Percentiles rank a stretch among this genome's conserved stretches.
These are phyloP conservation scores for Oxyura jamaicensis DNA, from an alignment of 2,113 vertebrate species.

Conservation along the genomic window DNA sequence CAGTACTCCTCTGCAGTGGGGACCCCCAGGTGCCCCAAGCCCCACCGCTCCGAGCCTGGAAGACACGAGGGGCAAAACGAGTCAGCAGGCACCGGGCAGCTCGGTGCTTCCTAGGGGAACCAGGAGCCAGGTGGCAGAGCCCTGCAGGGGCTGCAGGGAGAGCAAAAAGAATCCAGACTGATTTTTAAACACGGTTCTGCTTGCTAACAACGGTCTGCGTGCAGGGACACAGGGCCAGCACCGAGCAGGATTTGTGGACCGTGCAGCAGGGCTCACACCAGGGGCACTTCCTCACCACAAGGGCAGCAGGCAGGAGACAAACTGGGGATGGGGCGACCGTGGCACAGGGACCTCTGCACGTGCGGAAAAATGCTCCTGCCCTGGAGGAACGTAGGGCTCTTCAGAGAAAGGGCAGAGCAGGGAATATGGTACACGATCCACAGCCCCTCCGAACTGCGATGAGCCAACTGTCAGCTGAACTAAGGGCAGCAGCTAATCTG, in stretches of 20 bases:
- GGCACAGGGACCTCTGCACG: neutral
- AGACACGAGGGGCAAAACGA: neutral
- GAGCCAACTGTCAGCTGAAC: neutral
- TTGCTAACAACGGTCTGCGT: neutral
- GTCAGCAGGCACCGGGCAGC: neutral
- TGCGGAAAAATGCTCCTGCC: neutral
- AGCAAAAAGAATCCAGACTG: neutral
- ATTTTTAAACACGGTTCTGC: neutral
- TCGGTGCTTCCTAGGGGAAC: neutral
- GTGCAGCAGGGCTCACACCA: neutral
- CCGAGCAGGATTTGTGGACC: neutral
- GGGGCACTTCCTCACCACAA: neutral
- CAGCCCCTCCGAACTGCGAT: neutral
- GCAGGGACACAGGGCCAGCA: neutral
- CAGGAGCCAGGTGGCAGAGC: neutral
- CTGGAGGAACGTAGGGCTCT: neutral
- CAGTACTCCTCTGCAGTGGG: conserved; percentile 77
- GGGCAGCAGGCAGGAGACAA: neutral
- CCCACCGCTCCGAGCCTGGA: conserved; percentile 68
- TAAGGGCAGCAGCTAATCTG: neutral
- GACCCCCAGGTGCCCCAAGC: conserved; percentile 74
- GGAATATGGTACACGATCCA: rapidly evolving
- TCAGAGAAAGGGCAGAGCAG: neutral
- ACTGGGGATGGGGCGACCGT: neutral
- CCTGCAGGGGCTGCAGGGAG: neutral